Base-by-base conservation (phyloP, 35 echinoderm and acorn worm genomes). In the Heliocidaris tuberculata region DNA sequence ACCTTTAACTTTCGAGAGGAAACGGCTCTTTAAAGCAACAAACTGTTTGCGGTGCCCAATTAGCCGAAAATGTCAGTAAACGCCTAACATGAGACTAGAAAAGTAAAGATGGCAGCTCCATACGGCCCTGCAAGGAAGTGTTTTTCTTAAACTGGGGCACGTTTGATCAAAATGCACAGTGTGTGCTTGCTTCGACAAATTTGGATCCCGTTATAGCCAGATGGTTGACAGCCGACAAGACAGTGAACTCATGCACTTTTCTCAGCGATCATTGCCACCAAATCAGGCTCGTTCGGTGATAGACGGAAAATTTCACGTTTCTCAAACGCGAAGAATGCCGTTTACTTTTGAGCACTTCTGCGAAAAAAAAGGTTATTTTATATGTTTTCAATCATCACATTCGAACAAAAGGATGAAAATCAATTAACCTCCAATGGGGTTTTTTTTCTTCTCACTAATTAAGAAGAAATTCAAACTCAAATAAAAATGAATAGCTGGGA, bases 121-220 rank as follows among this genome's bases (percentile, higher is more conserved):
- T 78, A 27, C 31, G 30, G 91, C 29, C n/a, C 91, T 93, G 91
- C 48, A 59, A 93, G 27, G 91, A 93, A 48, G 50, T 93, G 87
- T 89, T 48, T 89, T 59, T 31, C 29, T 59, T 48, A 48, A 93
- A 59, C 91, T 93, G 50, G 91, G 91, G 30, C 91, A 93, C 48
- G 48, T 59, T 93, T 93, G 91, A 93, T 93, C 91, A 93, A 59
- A 93, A 93, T 93, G 91, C 91, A 49, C 48, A 89, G 91, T 56
- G 91, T 56, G 91, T 59, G 91, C 91, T 93, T 59, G 91, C 91
- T 93, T 93, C 89, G 91, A 59, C 50, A 93, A 93, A 93, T 93
- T 93, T 93, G 91, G 91, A 93, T 93, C 91, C 91, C 91, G 91
- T 93, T 93, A 93, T 93, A 59, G 91, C 48, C 91, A 93, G 48